A percentile compares a stretch with the other conserved stretches of the same genome.
Conservation (phyloP, 2,888 invertebrate genomes). For the Boloria euphrosyne region DNA sequence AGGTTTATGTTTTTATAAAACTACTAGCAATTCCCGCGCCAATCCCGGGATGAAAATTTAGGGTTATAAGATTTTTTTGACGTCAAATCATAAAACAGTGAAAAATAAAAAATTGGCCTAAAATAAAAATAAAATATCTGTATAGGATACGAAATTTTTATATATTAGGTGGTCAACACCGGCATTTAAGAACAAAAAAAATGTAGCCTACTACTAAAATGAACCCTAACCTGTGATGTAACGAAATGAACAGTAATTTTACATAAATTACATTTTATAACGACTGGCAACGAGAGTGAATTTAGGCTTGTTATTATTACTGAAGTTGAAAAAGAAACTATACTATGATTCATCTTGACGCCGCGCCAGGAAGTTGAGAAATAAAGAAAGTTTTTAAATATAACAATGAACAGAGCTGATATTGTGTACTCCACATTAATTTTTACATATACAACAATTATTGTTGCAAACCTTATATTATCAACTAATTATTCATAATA, state of each 20-base stretch:
- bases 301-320: slow-evolving; percentile 13
- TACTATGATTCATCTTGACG: slow-evolving; percentile 26
- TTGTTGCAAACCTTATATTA: background rate
- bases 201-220: no score
- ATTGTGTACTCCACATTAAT: slow-evolving; percentile 6
- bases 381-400: slow-evolving; percentile 19
- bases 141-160: no score
- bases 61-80: no score
- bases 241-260: background rate
- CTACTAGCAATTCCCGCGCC: no score
- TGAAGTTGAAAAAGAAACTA: slow-evolving; percentile 23
- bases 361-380: slow-evolving; percentile 26
- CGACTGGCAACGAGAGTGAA: slow-evolving; percentile 4
- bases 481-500: slow-evolving; percentile 10
- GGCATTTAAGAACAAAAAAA: no score
- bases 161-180: no score
- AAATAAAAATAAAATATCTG: no score
- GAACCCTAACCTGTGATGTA: no score
- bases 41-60: no score
- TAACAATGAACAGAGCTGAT: slow-evolving; percentile 17
- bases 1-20: no score
- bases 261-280: background rate
- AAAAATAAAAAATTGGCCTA: no score
- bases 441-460: slow-evolving; percentile 16
- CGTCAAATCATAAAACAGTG: no score